Evolutionary conservation across 2,797 vertebrate species (phyloP).

Genomic region (Cyprinella venusta): DNA sequence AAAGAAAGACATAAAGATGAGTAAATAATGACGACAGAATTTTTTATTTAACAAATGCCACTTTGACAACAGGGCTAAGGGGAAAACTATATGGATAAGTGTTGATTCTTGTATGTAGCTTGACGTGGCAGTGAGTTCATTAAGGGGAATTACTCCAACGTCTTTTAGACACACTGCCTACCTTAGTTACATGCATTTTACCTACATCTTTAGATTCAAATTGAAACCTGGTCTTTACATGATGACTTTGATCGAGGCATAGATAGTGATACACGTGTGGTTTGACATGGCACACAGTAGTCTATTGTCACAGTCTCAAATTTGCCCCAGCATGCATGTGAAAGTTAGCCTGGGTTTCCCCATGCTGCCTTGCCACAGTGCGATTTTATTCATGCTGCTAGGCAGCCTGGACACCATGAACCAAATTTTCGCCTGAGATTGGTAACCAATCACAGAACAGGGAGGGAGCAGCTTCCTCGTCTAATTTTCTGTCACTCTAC

Average conservation of each 20-base stretch:
- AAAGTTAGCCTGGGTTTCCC: neutral
- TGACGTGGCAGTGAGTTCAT: neutral
- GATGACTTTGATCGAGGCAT: slow-evolving; percentile 30
- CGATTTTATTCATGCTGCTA: no score
- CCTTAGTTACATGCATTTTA: slow-evolving; percentile 12
- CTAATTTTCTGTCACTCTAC: no score
- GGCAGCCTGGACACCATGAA: no score
- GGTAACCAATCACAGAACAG: no score
- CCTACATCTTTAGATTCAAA: slow-evolving; percentile 31
- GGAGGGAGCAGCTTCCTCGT: no score
- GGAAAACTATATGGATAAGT: neutral
- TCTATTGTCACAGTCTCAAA: neutral
- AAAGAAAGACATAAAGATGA: neutral
- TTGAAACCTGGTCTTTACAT: slow-evolving; percentile 32
- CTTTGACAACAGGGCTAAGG: no score
- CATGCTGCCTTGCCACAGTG: no score
- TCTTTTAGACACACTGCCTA: neutral
- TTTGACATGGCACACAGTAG: slow-evolving; percentile 41
- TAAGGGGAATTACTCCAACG: slow-evolving; percentile 6
- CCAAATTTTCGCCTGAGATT: no score
- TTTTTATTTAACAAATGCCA: neutral
- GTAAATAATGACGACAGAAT: neutral
- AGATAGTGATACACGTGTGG: slow-evolving; percentile 49
- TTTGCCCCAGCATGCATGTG: slow-evolving; percentile 21
- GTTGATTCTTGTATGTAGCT: neutral